A percentile compares a stretch with the other conserved stretches of the same genome.
These are phyloP conservation scores for Typhlomys cinereus DNA, from an alignment of 2,113 vertebrate genomes.

Conservation along the genomic window DNA sequence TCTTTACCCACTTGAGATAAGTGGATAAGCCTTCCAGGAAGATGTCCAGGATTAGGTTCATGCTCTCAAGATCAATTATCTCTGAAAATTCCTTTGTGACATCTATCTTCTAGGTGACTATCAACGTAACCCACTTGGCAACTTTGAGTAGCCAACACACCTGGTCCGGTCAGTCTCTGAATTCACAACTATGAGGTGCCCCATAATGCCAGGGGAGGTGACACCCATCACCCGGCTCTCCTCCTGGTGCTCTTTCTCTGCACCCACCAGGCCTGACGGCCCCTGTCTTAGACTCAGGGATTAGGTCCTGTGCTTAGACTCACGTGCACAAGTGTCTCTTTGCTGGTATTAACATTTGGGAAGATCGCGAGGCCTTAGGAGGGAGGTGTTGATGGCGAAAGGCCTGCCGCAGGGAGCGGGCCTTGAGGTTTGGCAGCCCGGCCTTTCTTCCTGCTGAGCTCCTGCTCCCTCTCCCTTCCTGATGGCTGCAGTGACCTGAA, in stretches of 20 bases:
- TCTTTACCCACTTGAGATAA: too few relatives aligned
- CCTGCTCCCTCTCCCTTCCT: too few relatives aligned
- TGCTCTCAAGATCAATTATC: background rate
- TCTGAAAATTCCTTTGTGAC: background rate
- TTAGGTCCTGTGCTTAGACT: too few relatives aligned
- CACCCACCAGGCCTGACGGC: background rate
- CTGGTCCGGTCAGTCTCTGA: background rate
- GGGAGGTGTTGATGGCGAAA: too few relatives aligned
- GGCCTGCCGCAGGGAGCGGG: too few relatives aligned
- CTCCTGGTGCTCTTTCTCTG: background rate
- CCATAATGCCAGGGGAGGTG: rapidly evolving
- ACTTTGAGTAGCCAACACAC: background rate
- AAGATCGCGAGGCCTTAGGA: too few relatives aligned
- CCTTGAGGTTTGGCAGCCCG: too few relatives aligned
- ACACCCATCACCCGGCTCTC: too few relatives aligned
- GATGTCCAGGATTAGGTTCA: background rate
- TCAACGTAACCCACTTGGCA: background rate
- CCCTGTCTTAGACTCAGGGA: background rate
- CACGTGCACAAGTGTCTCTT: too few relatives aligned
- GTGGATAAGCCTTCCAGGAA: background rate
- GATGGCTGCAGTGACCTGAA: too few relatives aligned
- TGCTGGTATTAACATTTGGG: too few relatives aligned
- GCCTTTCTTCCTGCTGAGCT: too few relatives aligned
- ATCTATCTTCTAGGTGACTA: background rate
- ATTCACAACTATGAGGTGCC: background rate